phyloP scores from a whole-genome alignment of 1,140 invertebrate genomes.

The Drosophila tropicalis region DNA sequence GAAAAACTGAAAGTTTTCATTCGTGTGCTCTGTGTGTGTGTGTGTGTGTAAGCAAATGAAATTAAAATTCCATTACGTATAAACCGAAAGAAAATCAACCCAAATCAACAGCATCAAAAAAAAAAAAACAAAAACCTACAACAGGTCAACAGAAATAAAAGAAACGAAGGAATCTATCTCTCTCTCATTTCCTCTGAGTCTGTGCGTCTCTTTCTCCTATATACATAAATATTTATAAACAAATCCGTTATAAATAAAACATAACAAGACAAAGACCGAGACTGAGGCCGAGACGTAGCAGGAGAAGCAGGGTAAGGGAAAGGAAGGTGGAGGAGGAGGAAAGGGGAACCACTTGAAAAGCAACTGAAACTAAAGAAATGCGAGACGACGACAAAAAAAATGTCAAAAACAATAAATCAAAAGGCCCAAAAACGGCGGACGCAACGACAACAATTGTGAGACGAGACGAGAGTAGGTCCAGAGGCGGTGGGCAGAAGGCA shows the following conservation, averaged over 20 bases:
- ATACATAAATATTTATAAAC: slow-evolving; percentile 75
- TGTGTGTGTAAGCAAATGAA: slow-evolving; percentile 39
- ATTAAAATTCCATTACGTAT: slow-evolving; percentile 67
- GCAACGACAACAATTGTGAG: slow-evolving; percentile 18
- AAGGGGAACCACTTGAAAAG: slow-evolving; percentile 65
- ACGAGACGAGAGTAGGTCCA: not conserved
- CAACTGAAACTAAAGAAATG: slow-evolving; percentile 38
- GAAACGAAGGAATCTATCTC: slow-evolving; percentile 22
- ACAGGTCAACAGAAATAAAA: slow-evolving; percentile 44
- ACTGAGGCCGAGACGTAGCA: slow-evolving; percentile 12
- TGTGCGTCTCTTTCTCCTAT: not conserved
- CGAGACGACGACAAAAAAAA: slow-evolving; percentile 45
- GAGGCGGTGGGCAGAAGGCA: slow-evolving; percentile 8
- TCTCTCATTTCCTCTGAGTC: slow-evolving; percentile 13
- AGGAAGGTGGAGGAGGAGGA: slow-evolving; percentile 25
- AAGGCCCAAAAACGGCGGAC: slow-evolving; percentile 33
- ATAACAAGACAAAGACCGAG: slow-evolving; percentile 44
- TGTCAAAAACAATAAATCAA: slow-evolving; percentile 81
- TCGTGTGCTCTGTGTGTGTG: not conserved
- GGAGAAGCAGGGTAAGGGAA: slow-evolving; percentile 15
- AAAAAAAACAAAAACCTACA: slow-evolving; percentile 22
- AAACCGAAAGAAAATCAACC: slow-evolving; percentile 45
- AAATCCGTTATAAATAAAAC: slow-evolving; percentile 80
- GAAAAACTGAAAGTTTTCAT: slow-evolving; percentile 27
- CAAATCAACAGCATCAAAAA: slow-evolving; percentile 49